These are phyloP conservation scores for Mus spretus DNA, from an alignment of 2,797 vertebrate genomes.

Conservation along the genomic window DNA sequence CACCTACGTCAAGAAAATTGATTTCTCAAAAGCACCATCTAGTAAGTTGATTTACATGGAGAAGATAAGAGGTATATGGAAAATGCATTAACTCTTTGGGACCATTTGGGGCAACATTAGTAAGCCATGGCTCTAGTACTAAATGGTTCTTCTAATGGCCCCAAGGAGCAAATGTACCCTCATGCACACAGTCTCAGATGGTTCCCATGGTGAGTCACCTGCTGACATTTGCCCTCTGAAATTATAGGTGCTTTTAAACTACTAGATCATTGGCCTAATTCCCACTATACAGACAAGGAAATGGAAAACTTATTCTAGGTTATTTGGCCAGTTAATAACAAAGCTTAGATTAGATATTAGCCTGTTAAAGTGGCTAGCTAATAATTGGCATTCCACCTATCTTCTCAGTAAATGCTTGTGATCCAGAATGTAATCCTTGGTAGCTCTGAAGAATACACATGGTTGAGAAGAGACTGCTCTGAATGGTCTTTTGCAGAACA, in stretches of 20 bases:
- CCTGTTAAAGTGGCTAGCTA: conserved; percentile 41
- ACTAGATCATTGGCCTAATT: conserved; percentile 53
- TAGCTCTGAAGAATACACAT: conserved; percentile 2
- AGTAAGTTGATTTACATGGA: conserved; percentile 42
- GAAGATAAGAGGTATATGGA: conserved; percentile 45
- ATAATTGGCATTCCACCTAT: conserved; percentile 64
- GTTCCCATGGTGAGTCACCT: conserved; percentile 11
- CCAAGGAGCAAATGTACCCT: conserved; percentile 46
- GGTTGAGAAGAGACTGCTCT: conserved; percentile 21
- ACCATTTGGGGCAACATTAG: background rate
- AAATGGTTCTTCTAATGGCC: conserved; percentile 43
- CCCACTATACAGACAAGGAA: conserved; percentile 58
- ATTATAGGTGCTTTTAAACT: conserved; percentile 61
- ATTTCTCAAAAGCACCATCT: conserved; percentile 57
- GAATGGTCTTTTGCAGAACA: conserved; percentile 8
- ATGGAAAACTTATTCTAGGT: conserved; percentile 66
- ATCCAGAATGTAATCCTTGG: conserved; percentile 45
- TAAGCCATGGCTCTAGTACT: conserved; percentile 30
- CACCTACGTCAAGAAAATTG: conserved; percentile 59
- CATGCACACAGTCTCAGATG: conserved; percentile 15
- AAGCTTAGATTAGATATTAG: conserved; percentile 73
- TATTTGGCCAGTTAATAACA: conserved; percentile 59
- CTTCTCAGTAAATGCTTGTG: conserved; percentile 43
- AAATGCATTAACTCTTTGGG: conserved; percentile 58
- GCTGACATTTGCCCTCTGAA: conserved; percentile 16